A percentile compares a stretch with the other conserved stretches of the same genome.
These are phyloP conservation scores for Falcaria lacertinaria DNA, from an alignment of 2,888 invertebrate genomes.

Conservation along the genomic window DNA sequence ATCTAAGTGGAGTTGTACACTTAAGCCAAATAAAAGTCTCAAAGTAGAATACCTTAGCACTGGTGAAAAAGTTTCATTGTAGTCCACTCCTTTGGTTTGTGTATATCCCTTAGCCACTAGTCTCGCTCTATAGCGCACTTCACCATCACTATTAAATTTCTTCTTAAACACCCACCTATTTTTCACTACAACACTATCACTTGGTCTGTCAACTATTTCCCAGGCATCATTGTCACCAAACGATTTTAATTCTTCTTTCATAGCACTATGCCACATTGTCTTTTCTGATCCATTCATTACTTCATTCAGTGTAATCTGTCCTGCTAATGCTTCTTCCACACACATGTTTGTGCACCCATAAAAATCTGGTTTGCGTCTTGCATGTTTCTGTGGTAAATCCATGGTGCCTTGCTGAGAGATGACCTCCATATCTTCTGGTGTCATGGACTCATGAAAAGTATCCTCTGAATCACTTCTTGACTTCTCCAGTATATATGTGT, in stretches of 20 bases:
- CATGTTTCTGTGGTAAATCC: neutral
- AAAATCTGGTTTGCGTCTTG: neutral
- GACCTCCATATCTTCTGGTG: neutral
- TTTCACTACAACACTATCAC: constrained; percentile 3
- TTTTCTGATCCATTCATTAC: constrained; percentile 9
- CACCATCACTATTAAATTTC: constrained; percentile 8
- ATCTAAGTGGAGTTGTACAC: constrained; percentile 6
- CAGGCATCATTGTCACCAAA: constrained; percentile 9
- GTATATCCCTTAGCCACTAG: constrained; percentile 12
- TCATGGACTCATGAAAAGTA: neutral
- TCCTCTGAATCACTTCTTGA: neutral
- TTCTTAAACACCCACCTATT: constrained; percentile 11
- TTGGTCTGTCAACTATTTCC: constrained; percentile 6
- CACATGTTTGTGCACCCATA: neutral
- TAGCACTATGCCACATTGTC: constrained; percentile 6
- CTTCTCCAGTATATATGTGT: neutral
- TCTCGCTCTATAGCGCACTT: constrained; percentile 12
- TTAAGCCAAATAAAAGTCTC: constrained; percentile 11
- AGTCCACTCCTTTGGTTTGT: constrained; percentile 10
- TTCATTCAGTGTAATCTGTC: neutral
- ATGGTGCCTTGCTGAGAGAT: neutral
- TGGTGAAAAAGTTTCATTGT: constrained; percentile 8
- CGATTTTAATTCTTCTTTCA: constrained; percentile 8
- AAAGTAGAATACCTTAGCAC: constrained; percentile 14
- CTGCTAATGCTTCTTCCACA: neutral